phyloP scores from a whole-genome alignment of 1,140 invertebrate species.

The Venturia canescens region DNA sequence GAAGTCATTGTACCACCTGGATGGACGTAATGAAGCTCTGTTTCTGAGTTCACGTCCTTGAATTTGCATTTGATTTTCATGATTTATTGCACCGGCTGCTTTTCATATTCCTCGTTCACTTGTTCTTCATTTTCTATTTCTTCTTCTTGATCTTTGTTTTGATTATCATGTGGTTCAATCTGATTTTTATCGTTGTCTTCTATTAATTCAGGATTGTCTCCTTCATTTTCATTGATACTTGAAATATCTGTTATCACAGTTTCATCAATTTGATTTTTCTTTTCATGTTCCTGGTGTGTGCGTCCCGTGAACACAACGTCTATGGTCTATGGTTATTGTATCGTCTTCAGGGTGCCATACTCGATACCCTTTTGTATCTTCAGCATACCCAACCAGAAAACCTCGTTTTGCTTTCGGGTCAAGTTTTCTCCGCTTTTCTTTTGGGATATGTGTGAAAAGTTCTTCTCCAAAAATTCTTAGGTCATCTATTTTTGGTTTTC shows the following conservation, averaged over 20 bases:
- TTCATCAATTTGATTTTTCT: slow-evolving; percentile 3
- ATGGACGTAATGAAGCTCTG: slow-evolving; percentile 3
- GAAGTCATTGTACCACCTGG: not conserved
- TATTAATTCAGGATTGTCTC: not conserved
- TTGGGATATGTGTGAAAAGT: slow-evolving; percentile 68
- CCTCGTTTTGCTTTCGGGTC: slow-evolving; percentile 66
- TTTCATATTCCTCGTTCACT: not conserved
- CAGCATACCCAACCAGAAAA: slow-evolving; percentile 68
- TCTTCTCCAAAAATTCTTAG: slow-evolving; percentile 65
- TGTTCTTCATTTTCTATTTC: not conserved
- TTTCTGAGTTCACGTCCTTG: slow-evolving; percentile 22
- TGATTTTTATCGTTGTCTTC: slow-evolving; percentile 6
- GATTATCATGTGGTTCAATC: not conserved
- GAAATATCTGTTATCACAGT: not conserved
- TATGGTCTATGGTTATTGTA: slow-evolving; percentile 49
- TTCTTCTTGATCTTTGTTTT: not conserved
- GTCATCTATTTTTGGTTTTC: slow-evolving; percentile 59
- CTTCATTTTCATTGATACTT: slow-evolving; percentile 1
- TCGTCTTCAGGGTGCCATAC: slow-evolving; percentile 52
- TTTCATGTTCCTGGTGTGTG: not conserved
- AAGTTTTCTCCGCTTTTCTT: slow-evolving; percentile 66
- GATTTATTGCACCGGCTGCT: not conserved
- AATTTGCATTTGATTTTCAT: not conserved
- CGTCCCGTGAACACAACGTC: slow-evolving; percentile 50
- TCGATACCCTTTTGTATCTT: slow-evolving; percentile 66